These are phyloP conservation scores for Pachyuromys duprasi DNA, from an alignment of 2,797 vertebrate species.

Conservation along the genomic window DNA sequence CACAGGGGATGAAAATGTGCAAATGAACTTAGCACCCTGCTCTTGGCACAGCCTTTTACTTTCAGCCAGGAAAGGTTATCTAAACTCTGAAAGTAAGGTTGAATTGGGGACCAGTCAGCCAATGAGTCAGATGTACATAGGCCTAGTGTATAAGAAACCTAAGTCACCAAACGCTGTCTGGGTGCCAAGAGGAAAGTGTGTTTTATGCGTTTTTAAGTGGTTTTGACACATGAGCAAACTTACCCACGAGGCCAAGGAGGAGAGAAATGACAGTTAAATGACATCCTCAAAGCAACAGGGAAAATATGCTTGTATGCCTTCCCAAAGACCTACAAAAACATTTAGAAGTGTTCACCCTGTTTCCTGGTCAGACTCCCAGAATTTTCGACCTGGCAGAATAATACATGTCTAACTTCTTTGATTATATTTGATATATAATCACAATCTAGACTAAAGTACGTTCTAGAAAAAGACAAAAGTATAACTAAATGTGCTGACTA, in stretches of 20 bases:
- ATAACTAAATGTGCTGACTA: neutral
- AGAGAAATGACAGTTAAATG: neutral
- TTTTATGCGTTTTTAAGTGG: neutral
- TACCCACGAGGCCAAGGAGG: neutral
- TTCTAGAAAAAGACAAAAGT: neutral
- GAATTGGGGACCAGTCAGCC: neutral
- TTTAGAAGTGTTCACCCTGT: neutral
- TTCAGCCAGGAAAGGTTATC: neutral
- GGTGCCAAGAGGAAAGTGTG: neutral
- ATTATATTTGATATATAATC: neutral
- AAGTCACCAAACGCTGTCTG: neutral
- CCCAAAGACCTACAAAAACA: neutral
- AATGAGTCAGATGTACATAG: neutral
- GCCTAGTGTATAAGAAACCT: neutral
- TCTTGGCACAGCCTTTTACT: neutral
- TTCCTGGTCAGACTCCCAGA: neutral
- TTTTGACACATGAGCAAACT: neutral
- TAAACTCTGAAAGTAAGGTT: neutral
- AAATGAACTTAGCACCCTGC: neutral
- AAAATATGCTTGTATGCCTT: neutral
- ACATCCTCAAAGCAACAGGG: conserved; percentile 4
- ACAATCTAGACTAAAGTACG: neutral
- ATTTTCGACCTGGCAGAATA: neutral
- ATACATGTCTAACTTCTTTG: neutral
- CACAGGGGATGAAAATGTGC: neutral